These are phyloP conservation scores for Pionites leucogaster DNA, from an alignment of 2,113 vertebrate species.

Conservation along the genomic window DNA sequence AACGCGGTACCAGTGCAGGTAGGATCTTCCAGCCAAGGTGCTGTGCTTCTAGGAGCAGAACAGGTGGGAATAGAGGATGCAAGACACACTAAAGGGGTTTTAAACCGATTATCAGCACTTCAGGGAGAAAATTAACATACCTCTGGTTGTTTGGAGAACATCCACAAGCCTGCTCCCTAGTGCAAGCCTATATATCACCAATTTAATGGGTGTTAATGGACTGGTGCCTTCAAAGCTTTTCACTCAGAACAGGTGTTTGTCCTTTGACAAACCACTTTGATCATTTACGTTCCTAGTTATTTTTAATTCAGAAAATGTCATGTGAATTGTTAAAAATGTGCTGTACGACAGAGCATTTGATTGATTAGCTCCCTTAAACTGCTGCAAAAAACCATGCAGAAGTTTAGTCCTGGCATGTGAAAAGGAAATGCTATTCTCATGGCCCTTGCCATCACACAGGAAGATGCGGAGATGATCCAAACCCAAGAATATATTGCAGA, in stretches of 20 bases:
- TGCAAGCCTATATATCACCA: neutral
- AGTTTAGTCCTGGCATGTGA: neutral
- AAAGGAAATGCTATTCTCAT: neutral
- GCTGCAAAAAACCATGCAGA: neutral
- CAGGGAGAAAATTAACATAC: neutral
- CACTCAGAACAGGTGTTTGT: neutral
- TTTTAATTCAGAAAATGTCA: slow-evolving; percentile 29
- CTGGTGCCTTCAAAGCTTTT: slow-evolving; percentile 29
- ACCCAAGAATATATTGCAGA: neutral
- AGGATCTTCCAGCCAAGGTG: neutral
- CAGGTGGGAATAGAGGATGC: neutral
- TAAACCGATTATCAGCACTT: neutral
- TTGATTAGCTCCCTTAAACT: neutral
- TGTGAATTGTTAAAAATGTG: neutral
- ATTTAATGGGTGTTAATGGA: slow-evolving; percentile 23
- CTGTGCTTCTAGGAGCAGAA: neutral
- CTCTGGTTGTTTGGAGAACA: neutral
- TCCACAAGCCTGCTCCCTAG: neutral
- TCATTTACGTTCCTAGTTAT: slow-evolving; percentile 3
- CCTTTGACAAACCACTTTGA: slow-evolving; percentile 41
- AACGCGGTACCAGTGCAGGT: rapidly evolving
- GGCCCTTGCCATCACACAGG: neutral
- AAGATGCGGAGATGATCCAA: neutral
- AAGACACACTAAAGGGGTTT: neutral
- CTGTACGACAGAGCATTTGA: neutral